Conservation (phyloP, 2,113 vertebrate species). For the Siniperca knerii region DNA sequence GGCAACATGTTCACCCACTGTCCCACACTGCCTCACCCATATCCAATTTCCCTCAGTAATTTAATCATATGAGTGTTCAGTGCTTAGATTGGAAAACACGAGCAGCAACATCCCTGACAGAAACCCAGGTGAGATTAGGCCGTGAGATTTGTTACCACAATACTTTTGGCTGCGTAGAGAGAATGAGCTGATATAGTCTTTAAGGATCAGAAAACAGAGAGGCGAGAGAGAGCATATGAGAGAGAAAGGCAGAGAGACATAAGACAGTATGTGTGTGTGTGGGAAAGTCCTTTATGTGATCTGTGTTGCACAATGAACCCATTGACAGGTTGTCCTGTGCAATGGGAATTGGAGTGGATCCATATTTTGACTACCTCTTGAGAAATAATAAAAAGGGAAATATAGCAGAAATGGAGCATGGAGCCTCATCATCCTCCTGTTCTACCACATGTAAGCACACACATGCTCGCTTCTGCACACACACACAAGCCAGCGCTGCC, state of each 20-base stretch:
- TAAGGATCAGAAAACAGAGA: slow-evolving; percentile 32
- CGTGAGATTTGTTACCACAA: slow-evolving; percentile 34
- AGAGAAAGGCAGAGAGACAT: neutral
- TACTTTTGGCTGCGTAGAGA: slow-evolving; percentile 18
- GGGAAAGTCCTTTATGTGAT: slow-evolving; percentile 16
- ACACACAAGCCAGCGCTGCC: slow-evolving; percentile 1
- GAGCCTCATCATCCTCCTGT: slow-evolving; percentile 28
- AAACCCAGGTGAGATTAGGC: slow-evolving; percentile 54
- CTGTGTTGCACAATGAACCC: slow-evolving; percentile 30
- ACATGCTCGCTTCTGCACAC: neutral
- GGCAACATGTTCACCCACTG: neutral
- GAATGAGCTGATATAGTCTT: slow-evolving; percentile 47
- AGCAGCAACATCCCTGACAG: slow-evolving; percentile 32
- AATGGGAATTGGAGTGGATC: slow-evolving; percentile 42
- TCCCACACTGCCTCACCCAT: neutral
- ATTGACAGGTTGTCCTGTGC: slow-evolving; percentile 42
- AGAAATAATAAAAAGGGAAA: slow-evolving; percentile 64
- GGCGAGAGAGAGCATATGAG: neutral
- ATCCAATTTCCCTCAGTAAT: slow-evolving; percentile 57
- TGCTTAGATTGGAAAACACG: slow-evolving; percentile 55
- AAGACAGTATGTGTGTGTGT: slow-evolving; percentile 8
- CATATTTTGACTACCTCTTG: slow-evolving; percentile 47
- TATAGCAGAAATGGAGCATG: slow-evolving; percentile 60
- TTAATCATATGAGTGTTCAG: slow-evolving; percentile 57
- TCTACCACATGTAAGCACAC: neutral